Evolutionary conservation across 2,797 vertebrate species (phyloP).

Genomic region (Chiroxiphia lanceolata): DNA sequence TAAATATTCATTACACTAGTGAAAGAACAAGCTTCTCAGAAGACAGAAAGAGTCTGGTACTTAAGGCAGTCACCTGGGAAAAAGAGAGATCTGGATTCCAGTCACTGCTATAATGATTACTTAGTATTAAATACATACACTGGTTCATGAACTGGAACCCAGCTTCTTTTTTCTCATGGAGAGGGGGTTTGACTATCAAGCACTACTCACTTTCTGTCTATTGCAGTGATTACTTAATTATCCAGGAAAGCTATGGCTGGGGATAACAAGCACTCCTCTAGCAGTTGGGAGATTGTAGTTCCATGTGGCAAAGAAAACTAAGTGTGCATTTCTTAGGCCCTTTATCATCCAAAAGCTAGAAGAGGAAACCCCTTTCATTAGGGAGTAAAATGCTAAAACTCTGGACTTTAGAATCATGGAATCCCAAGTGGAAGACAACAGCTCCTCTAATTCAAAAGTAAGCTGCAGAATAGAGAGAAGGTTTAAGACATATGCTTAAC

Average conservation of each 20-base stretch:
- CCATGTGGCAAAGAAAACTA: not conserved
- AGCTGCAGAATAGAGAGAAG: not conserved
- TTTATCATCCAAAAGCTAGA: not conserved
- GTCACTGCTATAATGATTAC: constrained; percentile 67
- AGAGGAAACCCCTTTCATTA: not conserved
- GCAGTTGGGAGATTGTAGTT: not conserved
- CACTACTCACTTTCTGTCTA: constrained; percentile 28
- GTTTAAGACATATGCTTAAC: not conserved
- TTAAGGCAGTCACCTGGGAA: constrained; percentile 67
- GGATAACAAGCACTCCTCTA: not conserved
- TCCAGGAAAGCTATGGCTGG: not conserved
- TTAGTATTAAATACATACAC: constrained; percentile 65
- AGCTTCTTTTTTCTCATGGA: constrained; percentile 3
- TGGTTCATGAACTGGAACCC: constrained; percentile 59
- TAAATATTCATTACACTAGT: constrained; percentile 68
- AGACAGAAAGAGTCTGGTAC: constrained; percentile 65
- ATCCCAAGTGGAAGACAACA: not conserved
- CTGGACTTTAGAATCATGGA: not conserved
- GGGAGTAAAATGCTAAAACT: not conserved
- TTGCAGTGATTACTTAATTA: constrained; percentile 56
- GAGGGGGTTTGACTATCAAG: not conserved
- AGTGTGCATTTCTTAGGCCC: not conserved
- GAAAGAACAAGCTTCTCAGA: constrained; percentile 71
- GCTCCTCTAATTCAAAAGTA: not conserved
- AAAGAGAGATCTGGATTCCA: constrained; percentile 67